These are phyloP conservation scores for Thalassarche chlororhynchos DNA, from an alignment of 2,113 vertebrate species.

Conservation along the genomic window DNA sequence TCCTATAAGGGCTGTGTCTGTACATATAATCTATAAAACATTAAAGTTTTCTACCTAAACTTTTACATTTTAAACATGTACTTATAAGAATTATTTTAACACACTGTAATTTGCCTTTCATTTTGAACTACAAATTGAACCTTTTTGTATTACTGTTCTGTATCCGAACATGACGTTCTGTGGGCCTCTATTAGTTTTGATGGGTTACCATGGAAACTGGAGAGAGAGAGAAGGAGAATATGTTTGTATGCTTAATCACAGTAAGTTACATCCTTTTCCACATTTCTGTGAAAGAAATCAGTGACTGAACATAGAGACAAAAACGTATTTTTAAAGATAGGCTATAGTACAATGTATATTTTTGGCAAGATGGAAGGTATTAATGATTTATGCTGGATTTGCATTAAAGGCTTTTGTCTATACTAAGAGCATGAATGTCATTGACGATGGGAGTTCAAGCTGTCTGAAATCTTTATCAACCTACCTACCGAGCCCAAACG, in stretches of 20 bases:
- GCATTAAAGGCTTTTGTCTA: background rate
- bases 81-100: conserved; percentile 17
- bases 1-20: background rate
- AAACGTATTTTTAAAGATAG: background rate
- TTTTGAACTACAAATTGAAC: conserved; percentile 57
- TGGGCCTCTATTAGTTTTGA: conserved; percentile 63
- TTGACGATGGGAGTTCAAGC: background rate
- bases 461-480: background rate
- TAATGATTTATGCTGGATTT: background rate
- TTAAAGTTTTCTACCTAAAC: background rate
- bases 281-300: background rate
- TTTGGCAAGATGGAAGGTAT: background rate
- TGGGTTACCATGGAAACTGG: conserved; percentile 69
- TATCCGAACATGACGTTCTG: conserved; percentile 15
- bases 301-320: background rate
- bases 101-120: conserved; percentile 47
- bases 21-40: background rate
- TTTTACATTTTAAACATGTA: conserved; percentile 19
- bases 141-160: conserved; percentile 14
- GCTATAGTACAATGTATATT: background rate
- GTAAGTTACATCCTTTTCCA: background rate
- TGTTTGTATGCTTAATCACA: background rate
- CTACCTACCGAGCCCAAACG: background rate
- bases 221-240: background rate
- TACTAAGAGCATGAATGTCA: background rate